Evolutionary conservation across 2,113 vertebrate genomes (phyloP), one percentile per base, ranked within the genome.

Genomic region (Sylvicapra grimmia): DNA sequence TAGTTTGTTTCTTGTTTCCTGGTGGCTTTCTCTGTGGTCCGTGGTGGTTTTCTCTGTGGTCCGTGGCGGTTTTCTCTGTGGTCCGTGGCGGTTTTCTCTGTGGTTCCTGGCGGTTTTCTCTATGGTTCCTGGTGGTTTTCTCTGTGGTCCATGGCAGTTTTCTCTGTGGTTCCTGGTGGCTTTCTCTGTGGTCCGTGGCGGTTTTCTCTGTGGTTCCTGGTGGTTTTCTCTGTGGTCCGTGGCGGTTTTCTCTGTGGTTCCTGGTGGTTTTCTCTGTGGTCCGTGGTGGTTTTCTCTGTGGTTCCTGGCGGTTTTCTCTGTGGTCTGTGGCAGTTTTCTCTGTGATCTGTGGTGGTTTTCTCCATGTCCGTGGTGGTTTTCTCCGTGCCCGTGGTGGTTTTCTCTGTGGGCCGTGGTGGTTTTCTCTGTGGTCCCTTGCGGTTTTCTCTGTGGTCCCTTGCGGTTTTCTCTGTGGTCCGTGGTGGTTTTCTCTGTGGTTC

Each of bases 81-180:
- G 53, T 18, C 0, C 53, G 0, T 4, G 13, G 29, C 4, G 40
- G 53, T 18, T 49, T 19, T 6, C 29, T 1, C 13, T 6, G 5
- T 54, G 75, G 10, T 56, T 0, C n/a, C 9, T 40, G 3, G 8
- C 31, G 63, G 33, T 29, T 29, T 54, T 33, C 19, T 40, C 29
- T 10, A 29, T 86, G 36, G 49, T 56, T 18, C 29, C 4, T 6
- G 19, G 36, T 9, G 23, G 54, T 27, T 49, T 13, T 33, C 29
- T 1, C 61, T 15, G 27, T 33, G 82, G 27, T 21, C 5, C 2
- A 0, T 49, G 8, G 33, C 0, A 7, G 53, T 7, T 54, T 54
- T 18, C 16, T 54, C 49, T 53, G 51, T 51, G 49, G 49, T 51
- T 2, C 12, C 0, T 6, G 19, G 29, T 11, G 40, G 40, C 18